A percentile compares a stretch with the other conserved stretches of the same genome.
Conservation (phyloP, 2,113 vertebrate genomes). For the Alligator sinensis region DNA sequence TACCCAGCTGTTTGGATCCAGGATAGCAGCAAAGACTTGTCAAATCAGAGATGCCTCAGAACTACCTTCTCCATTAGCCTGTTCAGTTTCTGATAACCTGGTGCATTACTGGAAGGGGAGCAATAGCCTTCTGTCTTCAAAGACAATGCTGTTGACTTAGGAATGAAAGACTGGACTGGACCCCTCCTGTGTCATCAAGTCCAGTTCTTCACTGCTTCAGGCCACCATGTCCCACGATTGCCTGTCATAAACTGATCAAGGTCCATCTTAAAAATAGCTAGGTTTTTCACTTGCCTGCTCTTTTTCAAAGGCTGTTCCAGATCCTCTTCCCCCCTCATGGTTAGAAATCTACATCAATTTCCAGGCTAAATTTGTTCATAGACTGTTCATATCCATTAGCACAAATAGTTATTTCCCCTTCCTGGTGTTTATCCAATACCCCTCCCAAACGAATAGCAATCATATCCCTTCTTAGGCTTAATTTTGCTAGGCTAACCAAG, state of each 20-base stretch:
- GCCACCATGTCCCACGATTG: neutral
- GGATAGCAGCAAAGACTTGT: neutral
- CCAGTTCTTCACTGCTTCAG: neutral
- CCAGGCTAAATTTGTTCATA: neutral
- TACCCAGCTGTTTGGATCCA: neutral
- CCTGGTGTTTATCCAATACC: neutral
- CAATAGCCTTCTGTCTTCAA: neutral
- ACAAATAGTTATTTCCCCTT: neutral
- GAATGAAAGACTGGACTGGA: neutral
- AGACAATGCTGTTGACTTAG: neutral
- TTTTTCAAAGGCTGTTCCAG: neutral
- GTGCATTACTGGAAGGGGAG: slow-evolving; percentile 9
- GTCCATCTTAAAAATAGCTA: too few species aligned
- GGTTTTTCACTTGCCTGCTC: neutral
- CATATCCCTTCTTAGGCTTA: neutral
- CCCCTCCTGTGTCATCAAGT: neutral
- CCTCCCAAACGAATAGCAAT: neutral
- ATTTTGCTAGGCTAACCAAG: neutral
- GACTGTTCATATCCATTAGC: neutral
- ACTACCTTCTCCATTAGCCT: neutral
- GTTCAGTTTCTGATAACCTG: neutral
- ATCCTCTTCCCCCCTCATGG: neutral
- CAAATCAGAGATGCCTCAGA: neutral
- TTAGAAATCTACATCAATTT: neutral
- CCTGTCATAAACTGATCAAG: neutral